Evolutionary conservation across 2,113 vertebrate genomes (phyloP).

Genomic region (Recurvirostra avosetta): DNA sequence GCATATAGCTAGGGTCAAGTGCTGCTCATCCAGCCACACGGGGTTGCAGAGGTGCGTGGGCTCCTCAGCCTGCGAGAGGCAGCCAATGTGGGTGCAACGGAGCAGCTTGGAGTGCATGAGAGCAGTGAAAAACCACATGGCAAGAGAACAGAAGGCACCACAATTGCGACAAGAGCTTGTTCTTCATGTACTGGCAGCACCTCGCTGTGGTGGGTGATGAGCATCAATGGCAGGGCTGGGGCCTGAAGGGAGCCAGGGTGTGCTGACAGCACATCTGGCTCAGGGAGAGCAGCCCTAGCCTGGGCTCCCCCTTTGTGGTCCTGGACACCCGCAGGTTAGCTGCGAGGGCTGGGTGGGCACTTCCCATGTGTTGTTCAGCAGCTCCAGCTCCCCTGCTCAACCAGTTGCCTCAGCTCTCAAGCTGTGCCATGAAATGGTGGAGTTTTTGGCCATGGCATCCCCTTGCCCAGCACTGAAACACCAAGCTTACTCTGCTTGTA

Average conservation of each 20-base stretch:
- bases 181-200: neutral
- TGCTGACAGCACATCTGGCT: neutral
- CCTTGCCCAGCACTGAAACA: neutral
- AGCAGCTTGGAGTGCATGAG: neutral
- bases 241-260: neutral
- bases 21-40: neutral
- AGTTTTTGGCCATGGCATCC: neutral
- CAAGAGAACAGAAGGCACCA: neutral
- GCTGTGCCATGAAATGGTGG: neutral
- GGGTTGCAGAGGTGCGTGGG: neutral
- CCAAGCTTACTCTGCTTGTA: neutral
- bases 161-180: neutral
- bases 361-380: neutral
- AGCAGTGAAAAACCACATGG: neutral
- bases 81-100: accelerated
- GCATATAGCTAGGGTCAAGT: neutral
- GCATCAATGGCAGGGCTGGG: neutral
- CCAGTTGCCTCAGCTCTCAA: neutral
- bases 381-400: neutral
- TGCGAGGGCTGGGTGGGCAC: neutral
- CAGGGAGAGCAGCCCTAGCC: neutral
- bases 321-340: neutral
- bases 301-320: neutral
- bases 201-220: neutral
- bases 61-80: neutral